Percentiles rank a stretch among this genome's conserved stretches.
Evolutionary conservation across 2,888 invertebrate species (phyloP).

Genomic region (Alloplasta piceator): DNA sequence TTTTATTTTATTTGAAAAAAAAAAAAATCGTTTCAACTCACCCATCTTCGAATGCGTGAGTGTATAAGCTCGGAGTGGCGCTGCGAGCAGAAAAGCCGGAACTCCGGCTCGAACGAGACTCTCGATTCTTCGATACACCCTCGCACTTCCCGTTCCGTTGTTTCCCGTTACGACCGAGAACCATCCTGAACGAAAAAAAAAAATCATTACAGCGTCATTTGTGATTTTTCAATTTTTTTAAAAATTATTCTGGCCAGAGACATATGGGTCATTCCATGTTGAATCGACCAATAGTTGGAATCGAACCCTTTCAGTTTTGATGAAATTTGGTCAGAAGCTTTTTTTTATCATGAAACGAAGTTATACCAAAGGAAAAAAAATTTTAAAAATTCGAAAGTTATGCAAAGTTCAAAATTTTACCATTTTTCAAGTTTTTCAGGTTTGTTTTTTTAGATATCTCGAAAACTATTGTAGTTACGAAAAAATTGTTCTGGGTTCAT

Average conservation of each 20-base stretch:
- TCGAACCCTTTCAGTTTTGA: too few species aligned
- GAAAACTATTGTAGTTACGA: too few species aligned
- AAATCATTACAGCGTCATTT: not conserved
- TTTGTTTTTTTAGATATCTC: too few species aligned
- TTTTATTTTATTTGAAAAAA: not conserved
- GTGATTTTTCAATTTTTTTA: not conserved
- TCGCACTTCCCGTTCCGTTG: conserved; percentile 78
- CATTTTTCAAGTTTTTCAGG: too few species aligned
- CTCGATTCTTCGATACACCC: conserved; percentile 81
- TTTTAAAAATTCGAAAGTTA: too few species aligned
- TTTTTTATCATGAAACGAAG: too few species aligned
- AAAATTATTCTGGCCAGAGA: not conserved
- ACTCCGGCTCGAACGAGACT: conserved; percentile 81
- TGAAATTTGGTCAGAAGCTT: too few species aligned
- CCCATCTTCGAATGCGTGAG: conserved; percentile 82
- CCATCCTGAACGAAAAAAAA: conserved; percentile 80
- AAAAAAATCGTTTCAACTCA: conserved; percentile 68
- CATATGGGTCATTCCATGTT: too few species aligned
- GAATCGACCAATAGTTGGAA: too few species aligned
- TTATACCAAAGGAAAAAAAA: too few species aligned
- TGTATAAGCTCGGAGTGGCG: conserved; percentile 80
- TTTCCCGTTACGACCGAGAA: conserved; percentile 83
- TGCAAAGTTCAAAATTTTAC: too few species aligned
- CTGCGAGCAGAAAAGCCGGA: conserved; percentile 80
- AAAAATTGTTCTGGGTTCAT: too few species aligned